These are phyloP conservation scores for Oreocharis arfaki DNA, from an alignment of 2,113 vertebrate species.

Conservation along the genomic window DNA sequence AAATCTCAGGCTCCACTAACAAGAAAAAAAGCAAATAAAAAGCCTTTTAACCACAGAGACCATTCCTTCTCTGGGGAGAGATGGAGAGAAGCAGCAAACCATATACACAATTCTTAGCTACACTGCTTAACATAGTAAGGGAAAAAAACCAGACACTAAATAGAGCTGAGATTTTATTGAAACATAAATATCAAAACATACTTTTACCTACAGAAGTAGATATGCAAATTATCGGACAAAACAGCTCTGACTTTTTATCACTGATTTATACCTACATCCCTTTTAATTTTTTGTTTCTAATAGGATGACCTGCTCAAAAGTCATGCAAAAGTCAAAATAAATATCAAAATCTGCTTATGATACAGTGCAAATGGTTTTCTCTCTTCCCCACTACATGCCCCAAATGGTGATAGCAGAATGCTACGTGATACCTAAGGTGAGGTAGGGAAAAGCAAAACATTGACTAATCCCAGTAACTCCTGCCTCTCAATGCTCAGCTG, in stretches of 20 bases:
- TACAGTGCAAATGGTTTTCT: background rate
- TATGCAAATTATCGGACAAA: background rate
- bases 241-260: background rate
- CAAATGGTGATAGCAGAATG: conserved; percentile 26
- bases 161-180: background rate
- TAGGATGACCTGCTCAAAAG: background rate
- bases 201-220: background rate
- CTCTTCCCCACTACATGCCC: background rate
- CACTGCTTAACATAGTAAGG: background rate
- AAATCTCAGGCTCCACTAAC: background rate
- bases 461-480: background rate
- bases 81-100: background rate
- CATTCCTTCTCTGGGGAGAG: background rate
- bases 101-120: background rate
- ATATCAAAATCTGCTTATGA: background rate
- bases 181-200: background rate
- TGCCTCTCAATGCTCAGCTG: background rate
- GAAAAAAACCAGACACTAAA: background rate
- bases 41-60: background rate
- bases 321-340: conserved; percentile 9
- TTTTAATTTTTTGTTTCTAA: background rate
- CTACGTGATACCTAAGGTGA: conserved; percentile 6
- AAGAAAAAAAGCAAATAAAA: background rate
- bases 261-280: background rate
- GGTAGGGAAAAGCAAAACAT: conserved; percentile 29